phyloP scores from a whole-genome alignment of 2,113 vertebrate genomes.

The Anoplopoma fimbria region DNA sequence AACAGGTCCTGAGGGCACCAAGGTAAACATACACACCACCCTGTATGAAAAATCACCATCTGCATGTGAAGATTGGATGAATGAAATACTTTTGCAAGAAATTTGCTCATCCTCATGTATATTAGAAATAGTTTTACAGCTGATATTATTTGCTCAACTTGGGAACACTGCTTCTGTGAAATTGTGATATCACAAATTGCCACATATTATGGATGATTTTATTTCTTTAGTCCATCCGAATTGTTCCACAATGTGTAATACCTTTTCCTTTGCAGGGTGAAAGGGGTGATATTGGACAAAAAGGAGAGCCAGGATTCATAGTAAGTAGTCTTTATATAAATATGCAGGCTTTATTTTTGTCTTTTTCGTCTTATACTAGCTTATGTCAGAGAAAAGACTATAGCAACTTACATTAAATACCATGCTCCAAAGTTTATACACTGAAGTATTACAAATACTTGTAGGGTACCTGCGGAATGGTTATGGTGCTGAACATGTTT shows the following conservation, averaged over 20 bases:
- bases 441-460: not conserved
- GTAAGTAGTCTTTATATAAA: slow-evolving; percentile 83
- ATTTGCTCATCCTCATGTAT: not conserved
- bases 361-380: not conserved
- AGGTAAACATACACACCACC: slow-evolving; percentile 83
- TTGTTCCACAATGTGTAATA: not conserved
- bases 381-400: not conserved
- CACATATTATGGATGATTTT: not conserved
- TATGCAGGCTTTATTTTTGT: not conserved
- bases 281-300: slow-evolving; percentile 88
- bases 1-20: slow-evolving; percentile 88
- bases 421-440: not conserved
- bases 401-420: not conserved
- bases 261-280: slow-evolving; percentile 88
- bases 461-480: not conserved
- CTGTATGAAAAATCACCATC: not conserved
- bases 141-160: not conserved
- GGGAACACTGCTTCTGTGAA: not conserved
- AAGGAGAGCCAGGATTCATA: slow-evolving; percentile 88
- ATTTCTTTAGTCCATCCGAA: not conserved
- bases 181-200: no score
- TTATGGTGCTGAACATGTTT: not conserved
- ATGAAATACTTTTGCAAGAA: not conserved
- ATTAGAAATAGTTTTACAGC: not conserved
- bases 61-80: not conserved